Base-by-base conservation (phyloP, 2,797 vertebrate species). In the Phrynocephalus guinanensis region DNA sequence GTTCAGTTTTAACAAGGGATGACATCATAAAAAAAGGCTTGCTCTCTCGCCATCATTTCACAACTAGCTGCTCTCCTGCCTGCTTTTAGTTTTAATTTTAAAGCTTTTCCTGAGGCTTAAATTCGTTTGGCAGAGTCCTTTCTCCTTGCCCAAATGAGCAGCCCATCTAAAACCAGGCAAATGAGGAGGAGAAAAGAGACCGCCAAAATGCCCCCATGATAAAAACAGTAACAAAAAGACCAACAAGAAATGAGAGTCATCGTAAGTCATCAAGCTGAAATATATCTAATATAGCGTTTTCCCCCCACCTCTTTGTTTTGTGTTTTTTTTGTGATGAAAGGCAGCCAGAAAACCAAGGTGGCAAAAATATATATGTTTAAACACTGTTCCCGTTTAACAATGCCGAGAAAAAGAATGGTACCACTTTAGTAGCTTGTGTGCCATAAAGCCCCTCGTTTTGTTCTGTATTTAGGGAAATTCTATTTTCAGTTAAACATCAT, bases 401-500 rank as follows among this genome's bases (percentile, higher is more conserved):
- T 94, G 96, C 91, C 0, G 87, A 93, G 93, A 95, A 96, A 94
- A 90, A 89, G 91, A 95, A 95, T 56, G 93, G 94, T 91, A 95
- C 91, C 89, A 82, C 93, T 96, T 97, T 96, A 96, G 96, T 90
- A 88, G 84, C 93, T 68, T 92, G 87, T 93, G 88, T 94, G 94
- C 88, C 93, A 93, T 93, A 95, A 96, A 96, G 93, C 92, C 79
- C 95, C 94, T 92, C 68, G n/a, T 87, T 94, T 96, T 89, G 79
- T 66, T 50, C 71, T 97, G 96, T 97, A 97, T 96, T 97, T 96
- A 97, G 96, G 96, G 97, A 97, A 97, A 85, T 96, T 95, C 95
- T 96, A 96, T 95, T 97, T 96, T 96, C 96, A 96, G 96, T 97
- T 96, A 97, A 97, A 96, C 95, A 96, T 96, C 95, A 95, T 96